These are phyloP conservation scores for Lepisosteus oculatus DNA, from an alignment of 2,113 vertebrate species.

Conservation along the genomic window DNA sequence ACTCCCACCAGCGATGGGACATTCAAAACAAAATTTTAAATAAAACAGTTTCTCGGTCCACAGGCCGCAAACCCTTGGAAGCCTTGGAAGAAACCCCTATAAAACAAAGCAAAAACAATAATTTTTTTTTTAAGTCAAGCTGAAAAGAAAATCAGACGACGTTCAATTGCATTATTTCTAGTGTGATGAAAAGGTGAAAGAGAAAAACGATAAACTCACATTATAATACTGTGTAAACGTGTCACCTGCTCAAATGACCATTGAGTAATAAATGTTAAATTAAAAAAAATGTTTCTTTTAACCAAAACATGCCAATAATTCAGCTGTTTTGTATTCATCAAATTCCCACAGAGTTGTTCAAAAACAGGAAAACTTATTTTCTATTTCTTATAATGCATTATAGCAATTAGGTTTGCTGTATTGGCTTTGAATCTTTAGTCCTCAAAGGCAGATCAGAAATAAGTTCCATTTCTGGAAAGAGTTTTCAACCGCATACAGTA, in stretches of 20 bases:
- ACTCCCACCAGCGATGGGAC: no score
- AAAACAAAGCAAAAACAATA: no score
- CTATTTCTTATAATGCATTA: constrained; percentile 1
- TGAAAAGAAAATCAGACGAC: no score
- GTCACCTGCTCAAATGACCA: not conserved
- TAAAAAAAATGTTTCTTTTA: not conserved
- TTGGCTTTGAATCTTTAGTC: constrained; percentile 30
- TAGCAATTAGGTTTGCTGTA: constrained; percentile 3
- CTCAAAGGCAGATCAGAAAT: constrained; percentile 28
- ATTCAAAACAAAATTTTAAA: no score
- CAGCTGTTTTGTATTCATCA: not conserved
- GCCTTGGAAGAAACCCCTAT: no score
- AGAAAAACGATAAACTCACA: no score
- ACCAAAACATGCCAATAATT: not conserved
- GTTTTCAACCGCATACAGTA: constrained; percentile 41
- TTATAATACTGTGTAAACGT: no score
- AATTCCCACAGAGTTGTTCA: not conserved
- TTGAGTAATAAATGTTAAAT: not conserved
- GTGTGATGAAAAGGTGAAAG: no score
- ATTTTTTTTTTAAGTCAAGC: no score
- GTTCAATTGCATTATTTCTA: no score
- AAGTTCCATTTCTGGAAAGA: constrained; percentile 41
- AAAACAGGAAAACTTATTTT: not conserved
- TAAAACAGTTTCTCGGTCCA: no score
- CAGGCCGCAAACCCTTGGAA: no score